Conservation (phyloP, 2,113 vertebrate genomes). For the Irena cyanogastra region DNA sequence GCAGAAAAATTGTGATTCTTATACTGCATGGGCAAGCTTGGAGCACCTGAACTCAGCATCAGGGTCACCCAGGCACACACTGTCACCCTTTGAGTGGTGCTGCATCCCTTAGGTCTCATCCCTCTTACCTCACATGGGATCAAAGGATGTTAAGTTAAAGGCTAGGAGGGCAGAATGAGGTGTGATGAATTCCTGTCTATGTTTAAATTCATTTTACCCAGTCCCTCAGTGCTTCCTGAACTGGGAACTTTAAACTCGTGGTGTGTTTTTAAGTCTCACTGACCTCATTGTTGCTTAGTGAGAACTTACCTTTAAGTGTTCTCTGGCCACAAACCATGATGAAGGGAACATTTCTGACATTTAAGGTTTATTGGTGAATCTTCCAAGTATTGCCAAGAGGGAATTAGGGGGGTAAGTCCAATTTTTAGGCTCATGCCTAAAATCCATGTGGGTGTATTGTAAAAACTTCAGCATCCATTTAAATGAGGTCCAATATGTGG, state of each 20-base stretch:
- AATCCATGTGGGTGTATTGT: not conserved
- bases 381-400: not conserved
- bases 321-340: not conserved
- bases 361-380: not conserved
- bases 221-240: not conserved
- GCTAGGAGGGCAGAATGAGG: not conserved
- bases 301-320: not conserved
- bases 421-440: not conserved
- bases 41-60: not conserved
- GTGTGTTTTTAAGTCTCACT: not conserved
- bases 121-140: not conserved
- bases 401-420: not conserved
- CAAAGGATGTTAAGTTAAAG: not conserved
- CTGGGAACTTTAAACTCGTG: rapidly evolving
- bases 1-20: not conserved
- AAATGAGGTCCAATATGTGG: rapidly evolving
- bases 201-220: not conserved
- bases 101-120: not conserved
- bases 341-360: not conserved
- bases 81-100: not conserved
- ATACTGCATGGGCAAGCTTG: not conserved
- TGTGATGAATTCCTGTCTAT: not conserved
- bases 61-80: not conserved
- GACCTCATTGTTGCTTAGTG: not conserved
- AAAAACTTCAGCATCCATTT: not conserved